These are phyloP conservation scores for Phaethon lepturus DNA, from an alignment of 2,113 vertebrate species.

Conservation along the genomic window DNA sequence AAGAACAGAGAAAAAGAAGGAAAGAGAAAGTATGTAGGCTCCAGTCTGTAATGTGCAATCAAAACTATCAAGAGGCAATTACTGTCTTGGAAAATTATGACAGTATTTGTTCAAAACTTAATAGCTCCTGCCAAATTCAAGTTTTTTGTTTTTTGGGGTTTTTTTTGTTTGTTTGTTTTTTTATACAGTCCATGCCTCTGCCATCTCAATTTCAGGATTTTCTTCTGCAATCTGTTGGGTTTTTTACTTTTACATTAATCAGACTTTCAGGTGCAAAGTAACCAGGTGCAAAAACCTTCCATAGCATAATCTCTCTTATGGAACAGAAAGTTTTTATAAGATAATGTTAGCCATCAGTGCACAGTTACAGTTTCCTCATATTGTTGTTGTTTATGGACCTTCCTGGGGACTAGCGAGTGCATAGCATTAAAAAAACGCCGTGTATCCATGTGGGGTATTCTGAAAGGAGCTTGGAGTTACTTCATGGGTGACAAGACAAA, in stretches of 20 bases:
- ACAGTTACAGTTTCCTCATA: background rate
- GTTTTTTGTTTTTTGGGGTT: background rate
- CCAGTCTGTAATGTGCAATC: background rate
- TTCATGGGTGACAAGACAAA: background rate
- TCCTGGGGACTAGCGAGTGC: background rate
- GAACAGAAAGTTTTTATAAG: background rate
- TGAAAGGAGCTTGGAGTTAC: background rate
- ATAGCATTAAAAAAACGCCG: background rate
- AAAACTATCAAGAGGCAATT: background rate
- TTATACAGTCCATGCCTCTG: background rate
- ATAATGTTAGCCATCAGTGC: background rate
- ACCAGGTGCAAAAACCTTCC: background rate
- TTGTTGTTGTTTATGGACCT: fast-evolving
- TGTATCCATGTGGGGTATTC: background rate
- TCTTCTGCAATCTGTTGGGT: background rate
- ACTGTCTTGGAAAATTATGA: background rate
- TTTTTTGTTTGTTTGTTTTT: fast-evolving
- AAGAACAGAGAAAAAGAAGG: background rate
- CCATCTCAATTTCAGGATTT: background rate
- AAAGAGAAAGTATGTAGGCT: background rate
- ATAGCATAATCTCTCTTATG: background rate
- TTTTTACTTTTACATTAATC: background rate
- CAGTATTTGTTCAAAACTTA: background rate
- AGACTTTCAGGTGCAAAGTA: background rate
- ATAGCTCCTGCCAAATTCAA: background rate